A percentile compares a stretch with the other conserved stretches of the same genome.
Conservation (phyloP, 2,888 invertebrate species). For the Liodrosophila aerea region DNA sequence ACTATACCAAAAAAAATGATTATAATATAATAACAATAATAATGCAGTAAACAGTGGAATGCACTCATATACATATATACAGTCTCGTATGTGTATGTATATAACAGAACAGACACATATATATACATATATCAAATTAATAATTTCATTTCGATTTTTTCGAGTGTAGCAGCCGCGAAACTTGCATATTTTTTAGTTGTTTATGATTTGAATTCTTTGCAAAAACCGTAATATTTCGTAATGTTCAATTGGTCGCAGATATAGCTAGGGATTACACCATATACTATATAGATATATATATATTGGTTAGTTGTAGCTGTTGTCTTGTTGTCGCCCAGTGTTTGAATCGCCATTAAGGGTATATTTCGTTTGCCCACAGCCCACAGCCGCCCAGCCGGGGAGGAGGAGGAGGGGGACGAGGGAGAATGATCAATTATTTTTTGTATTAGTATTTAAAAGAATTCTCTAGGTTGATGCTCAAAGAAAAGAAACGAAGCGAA, state of each 20-base stretch:
- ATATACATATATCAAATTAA: conserved; percentile 45
- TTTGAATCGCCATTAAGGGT: background rate
- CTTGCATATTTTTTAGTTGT: too few species aligned
- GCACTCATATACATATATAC: conserved; percentile 40
- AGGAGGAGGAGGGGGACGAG: too few species aligned
- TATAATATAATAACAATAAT: conserved; percentile 13
- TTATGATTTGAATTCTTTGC: too few species aligned
- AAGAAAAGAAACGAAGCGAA: background rate
- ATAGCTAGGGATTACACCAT: conserved; percentile 2
- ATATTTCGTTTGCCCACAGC: too few species aligned
- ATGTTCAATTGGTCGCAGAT: background rate
- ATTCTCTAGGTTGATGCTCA: conserved; percentile 36
- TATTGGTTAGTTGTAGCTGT: background rate
- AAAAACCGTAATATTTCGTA: too few species aligned
- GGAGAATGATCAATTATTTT: too few species aligned
- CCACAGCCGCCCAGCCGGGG: too few species aligned
- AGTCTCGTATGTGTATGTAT: conserved; percentile 1
- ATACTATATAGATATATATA: too few species aligned
- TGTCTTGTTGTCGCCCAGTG: background rate
- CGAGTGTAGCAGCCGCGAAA: conserved; percentile 24
- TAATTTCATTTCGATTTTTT: conserved; percentile 17
- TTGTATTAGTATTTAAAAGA: conserved; percentile 27
- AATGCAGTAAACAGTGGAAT: conserved; percentile 30
- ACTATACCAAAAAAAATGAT: conserved; percentile 12
- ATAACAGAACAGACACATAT: conserved; percentile 7